A percentile compares a stretch with the other conserved stretches of the same genome.
These are phyloP conservation scores for Verasper variegatus DNA, from an alignment of 2,113 vertebrate species.

Conservation along the genomic window DNA sequence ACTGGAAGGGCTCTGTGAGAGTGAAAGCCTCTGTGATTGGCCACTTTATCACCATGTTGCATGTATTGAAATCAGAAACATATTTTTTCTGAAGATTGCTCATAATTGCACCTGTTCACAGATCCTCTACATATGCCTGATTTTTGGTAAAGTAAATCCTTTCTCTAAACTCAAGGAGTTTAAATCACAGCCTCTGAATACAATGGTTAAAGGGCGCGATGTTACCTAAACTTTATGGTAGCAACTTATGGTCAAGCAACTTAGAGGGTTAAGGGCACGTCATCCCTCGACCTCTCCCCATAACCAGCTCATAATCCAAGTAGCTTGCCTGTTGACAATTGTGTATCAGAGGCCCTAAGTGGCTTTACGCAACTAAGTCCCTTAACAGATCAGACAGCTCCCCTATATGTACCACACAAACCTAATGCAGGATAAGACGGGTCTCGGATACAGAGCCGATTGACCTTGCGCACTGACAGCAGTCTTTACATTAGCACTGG, in stretches of 20 bases:
- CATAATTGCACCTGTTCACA: too few species aligned
- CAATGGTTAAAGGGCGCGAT: constrained; percentile 16
- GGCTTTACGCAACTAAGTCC: constrained; percentile 64
- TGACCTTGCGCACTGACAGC: neutral
- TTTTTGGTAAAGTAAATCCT: too few species aligned
- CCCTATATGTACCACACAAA: constrained; percentile 19
- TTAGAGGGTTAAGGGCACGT: constrained; percentile 31
- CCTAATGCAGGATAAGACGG: constrained; percentile 32
- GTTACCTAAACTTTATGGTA: neutral
- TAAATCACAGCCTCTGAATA: neutral
- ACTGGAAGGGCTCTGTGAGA: neutral
- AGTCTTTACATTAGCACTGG: neutral
- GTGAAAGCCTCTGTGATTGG: too few species aligned
- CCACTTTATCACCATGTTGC: too few species aligned
- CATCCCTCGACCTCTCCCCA: constrained; percentile 17
- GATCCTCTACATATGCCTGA: too few species aligned
- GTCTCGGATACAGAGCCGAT: constrained; percentile 36
- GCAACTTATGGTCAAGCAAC: constrained; percentile 16
- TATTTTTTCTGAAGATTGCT: too few species aligned
- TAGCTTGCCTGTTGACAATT: constrained; percentile 33
- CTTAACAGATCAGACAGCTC: constrained; percentile 62
- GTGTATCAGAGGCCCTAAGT: constrained; percentile 54
- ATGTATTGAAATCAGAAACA: too few species aligned
- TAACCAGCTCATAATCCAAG: constrained; percentile 55
- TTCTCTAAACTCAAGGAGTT: too few species aligned